A percentile compares a stretch with the other conserved stretches of the same genome.
Conservation (phyloP, 2,888 invertebrate genomes). For the Melanophora roralis region DNA sequence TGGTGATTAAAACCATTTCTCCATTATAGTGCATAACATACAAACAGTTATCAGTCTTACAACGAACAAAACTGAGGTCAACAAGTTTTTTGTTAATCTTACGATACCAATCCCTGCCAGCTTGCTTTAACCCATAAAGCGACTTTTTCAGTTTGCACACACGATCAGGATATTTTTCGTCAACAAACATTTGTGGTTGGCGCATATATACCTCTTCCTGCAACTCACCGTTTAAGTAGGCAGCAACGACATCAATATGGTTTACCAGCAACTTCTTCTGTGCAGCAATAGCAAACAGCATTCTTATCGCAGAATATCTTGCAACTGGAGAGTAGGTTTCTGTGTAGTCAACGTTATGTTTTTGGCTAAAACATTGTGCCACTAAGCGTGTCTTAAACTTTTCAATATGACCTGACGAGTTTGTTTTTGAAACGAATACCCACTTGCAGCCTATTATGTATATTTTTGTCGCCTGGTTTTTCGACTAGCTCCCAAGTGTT, state of each 20-base stretch:
- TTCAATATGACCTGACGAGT: slow-evolving; percentile 57
- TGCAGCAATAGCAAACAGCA: slow-evolving; percentile 52
- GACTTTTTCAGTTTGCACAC: slow-evolving; percentile 31
- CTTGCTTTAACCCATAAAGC: slow-evolving; percentile 44
- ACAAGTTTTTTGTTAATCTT: slow-evolving; percentile 35
- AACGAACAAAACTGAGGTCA: slow-evolving; percentile 22
- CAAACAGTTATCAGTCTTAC: slow-evolving; percentile 51
- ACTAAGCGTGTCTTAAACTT: slow-evolving; percentile 66
- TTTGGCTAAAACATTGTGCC: slow-evolving; percentile 65
- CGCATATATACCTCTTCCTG: slow-evolving; percentile 56
- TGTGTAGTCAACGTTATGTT: slow-evolving; percentile 63
- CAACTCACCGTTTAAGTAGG: slow-evolving; percentile 57
- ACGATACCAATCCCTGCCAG: slow-evolving; percentile 32
- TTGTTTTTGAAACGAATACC: slow-evolving; percentile 57
- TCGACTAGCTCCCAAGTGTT: slow-evolving; percentile 64
- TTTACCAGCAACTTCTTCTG: slow-evolving; percentile 39
- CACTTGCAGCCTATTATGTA: slow-evolving; percentile 61
- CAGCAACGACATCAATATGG: slow-evolving; percentile 55
- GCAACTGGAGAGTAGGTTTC: slow-evolving; percentile 66
- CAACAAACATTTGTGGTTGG: slow-evolving; percentile 52
- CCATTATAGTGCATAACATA: slow-evolving; percentile 9
- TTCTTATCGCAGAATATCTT: slow-evolving; percentile 60
- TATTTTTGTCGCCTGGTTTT: slow-evolving; percentile 55
- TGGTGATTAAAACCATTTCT: slow-evolving; percentile 9
- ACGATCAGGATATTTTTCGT: background rate